Percentiles rank a stretch among this genome's conserved stretches.
These are phyloP conservation scores for Fopius arisanus DNA, from an alignment of 1,140 invertebrate genomes.

Conservation along the genomic window DNA sequence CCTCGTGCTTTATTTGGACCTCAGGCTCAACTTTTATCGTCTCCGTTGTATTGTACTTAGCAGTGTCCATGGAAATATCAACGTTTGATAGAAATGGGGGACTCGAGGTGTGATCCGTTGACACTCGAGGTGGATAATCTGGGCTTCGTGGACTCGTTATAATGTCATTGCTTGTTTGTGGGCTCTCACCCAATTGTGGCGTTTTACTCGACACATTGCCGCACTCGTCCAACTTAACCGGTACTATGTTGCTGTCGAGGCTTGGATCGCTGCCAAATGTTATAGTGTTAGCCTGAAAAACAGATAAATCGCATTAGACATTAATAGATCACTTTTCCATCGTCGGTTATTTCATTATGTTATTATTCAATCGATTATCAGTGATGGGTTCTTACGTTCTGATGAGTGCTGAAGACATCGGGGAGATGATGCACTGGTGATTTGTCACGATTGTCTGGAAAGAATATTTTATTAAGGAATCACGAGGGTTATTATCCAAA, in stretches of 20 bases:
- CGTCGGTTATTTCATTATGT: neutral
- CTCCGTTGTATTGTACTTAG: conserved; percentile 36
- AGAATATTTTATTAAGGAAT: neutral
- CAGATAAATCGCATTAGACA: neutral
- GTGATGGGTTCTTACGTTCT: neutral
- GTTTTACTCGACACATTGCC: conserved; percentile 53
- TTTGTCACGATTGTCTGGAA: neutral
- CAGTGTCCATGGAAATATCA: conserved; percentile 41
- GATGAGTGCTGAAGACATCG: neutral
- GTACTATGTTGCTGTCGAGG: conserved; percentile 26
- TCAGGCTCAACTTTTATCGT: neutral
- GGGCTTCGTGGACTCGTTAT: conserved; percentile 56
- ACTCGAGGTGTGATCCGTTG: conserved; percentile 45
- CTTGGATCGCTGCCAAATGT: conserved; percentile 36
- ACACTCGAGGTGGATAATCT: conserved; percentile 56
- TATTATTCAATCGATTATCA: neutral
- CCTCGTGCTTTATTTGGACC: conserved; percentile 21
- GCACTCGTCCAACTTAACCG: conserved; percentile 45
- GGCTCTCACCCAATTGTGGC: conserved; percentile 54
- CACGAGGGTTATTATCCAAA: neutral
- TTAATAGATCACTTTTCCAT: neutral
- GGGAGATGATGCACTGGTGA: neutral
- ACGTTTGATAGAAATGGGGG: conserved; percentile 40
- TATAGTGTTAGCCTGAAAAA: conserved; percentile 44
- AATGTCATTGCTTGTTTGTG: conserved; percentile 51